Percentiles rank a stretch among this genome's conserved stretches.
These are phyloP conservation scores for Pelusios castaneus DNA, from an alignment of 2,113 vertebrate species.

Conservation along the genomic window DNA sequence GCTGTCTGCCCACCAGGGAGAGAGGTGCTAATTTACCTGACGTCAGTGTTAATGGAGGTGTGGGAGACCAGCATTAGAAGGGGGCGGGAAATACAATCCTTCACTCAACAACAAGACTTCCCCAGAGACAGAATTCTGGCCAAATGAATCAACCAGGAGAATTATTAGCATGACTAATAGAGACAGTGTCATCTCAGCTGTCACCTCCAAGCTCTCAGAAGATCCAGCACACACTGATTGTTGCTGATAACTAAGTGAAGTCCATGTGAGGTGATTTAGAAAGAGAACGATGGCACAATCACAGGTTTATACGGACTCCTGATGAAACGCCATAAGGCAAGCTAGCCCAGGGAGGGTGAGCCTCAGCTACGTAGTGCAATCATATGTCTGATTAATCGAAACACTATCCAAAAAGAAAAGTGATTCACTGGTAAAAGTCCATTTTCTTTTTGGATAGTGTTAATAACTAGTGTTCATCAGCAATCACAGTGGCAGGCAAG, in stretches of 20 bases:
- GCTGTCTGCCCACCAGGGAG: rapidly evolving
- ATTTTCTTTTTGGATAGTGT: too few relatives aligned
- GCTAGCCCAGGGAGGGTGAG: background rate
- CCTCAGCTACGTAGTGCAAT: background rate
- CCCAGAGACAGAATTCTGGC: background rate
- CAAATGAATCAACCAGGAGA: background rate
- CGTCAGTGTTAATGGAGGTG: background rate
- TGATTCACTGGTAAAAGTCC: too few relatives aligned
- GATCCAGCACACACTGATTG: background rate
- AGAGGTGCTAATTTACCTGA: background rate
- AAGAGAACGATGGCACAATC: background rate
- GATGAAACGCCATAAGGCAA: background rate
- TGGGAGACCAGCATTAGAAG: background rate
- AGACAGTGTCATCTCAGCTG: background rate
- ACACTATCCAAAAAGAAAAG: background rate
- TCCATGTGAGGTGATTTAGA: rapidly evolving
- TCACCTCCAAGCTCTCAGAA: background rate
- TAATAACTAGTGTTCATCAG: too few relatives aligned
- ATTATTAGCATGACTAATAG: rapidly evolving
- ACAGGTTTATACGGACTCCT: background rate
- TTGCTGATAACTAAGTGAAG: background rate
- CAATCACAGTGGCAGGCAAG: background rate
- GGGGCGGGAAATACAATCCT: background rate
- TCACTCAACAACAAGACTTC: background rate
- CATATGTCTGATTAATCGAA: background rate